A percentile compares a stretch with the other conserved stretches of the same genome.
Conservation (phyloP, 1,140 invertebrate genomes). For the Zaprionus nigranus region DNA sequence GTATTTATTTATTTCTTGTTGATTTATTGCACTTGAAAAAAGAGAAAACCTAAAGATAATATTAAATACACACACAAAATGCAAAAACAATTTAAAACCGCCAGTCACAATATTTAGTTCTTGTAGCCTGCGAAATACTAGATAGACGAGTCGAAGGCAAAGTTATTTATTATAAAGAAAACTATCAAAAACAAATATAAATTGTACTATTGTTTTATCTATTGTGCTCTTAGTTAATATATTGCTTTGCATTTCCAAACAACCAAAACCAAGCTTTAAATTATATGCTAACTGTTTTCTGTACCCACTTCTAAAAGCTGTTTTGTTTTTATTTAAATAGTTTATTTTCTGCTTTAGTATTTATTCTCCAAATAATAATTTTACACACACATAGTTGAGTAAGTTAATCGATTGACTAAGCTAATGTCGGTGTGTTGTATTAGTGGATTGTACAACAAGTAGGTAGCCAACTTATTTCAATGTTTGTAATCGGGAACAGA, state of each 20-base stretch:
- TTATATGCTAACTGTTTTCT: slow-evolving; percentile 42
- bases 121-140: slow-evolving; percentile 53
- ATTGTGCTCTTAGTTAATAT: slow-evolving; percentile 31
- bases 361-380: slow-evolving; percentile 61
- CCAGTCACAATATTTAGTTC: slow-evolving; percentile 63
- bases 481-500: slow-evolving; percentile 54
- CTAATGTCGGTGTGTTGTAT: background rate
- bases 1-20: slow-evolving; percentile 79
- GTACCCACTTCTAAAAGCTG: slow-evolving; percentile 14
- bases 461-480: slow-evolving; percentile 75
- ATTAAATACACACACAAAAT: slow-evolving; percentile 25
- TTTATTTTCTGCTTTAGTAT: slow-evolving; percentile 45
- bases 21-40: slow-evolving; percentile 78
- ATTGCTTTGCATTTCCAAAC: slow-evolving; percentile 51
- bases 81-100: slow-evolving; percentile 12
- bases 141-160: slow-evolving; percentile 49
- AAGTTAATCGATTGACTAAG: background rate
- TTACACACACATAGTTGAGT: slow-evolving; percentile 4
- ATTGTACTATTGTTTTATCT: slow-evolving; percentile 25
- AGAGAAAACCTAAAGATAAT: slow-evolving; percentile 39
- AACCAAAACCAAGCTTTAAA: slow-evolving; percentile 53
- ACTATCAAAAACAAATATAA: slow-evolving; percentile 10
- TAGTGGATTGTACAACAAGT: slow-evolving; percentile 36
- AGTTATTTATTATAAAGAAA: slow-evolving; percentile 68
- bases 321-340: slow-evolving; percentile 19